Conservation (phyloP, 2,888 invertebrate species). For the Monoplex corrugatus region DNA sequence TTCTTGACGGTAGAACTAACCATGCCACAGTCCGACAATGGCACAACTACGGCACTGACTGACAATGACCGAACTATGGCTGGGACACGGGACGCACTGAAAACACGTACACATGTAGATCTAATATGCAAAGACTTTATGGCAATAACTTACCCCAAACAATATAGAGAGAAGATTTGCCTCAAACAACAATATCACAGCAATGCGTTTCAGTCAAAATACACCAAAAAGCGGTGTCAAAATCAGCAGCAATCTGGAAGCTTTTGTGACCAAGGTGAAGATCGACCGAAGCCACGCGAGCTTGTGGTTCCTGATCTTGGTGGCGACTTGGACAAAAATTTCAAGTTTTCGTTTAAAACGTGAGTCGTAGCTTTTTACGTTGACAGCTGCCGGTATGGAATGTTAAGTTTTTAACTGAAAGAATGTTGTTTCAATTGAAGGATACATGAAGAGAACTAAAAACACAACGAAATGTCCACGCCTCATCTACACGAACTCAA, state of each 20-base stretch:
- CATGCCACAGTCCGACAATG: no score
- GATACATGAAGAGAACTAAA: conserved; percentile 53
- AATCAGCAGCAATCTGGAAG: conserved; percentile 54
- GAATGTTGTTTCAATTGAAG: conserved; percentile 42
- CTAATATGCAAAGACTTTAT: no score
- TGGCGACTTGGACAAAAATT: background rate
- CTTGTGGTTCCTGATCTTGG: conserved; percentile 16
- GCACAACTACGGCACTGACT: no score
- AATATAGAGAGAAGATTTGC: conserved; percentile 18
- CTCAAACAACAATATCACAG: conserved; percentile 45
- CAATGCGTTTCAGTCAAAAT: conserved; percentile 45
- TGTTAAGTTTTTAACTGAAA: conserved; percentile 41
- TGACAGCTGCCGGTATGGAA: conserved; percentile 48
- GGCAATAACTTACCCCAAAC: conserved; percentile 22
- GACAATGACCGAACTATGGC: no score
- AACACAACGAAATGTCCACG: conserved; percentile 56
- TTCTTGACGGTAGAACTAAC: no score
- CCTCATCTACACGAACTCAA: conserved; percentile 55
- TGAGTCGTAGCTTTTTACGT: conserved; percentile 33
- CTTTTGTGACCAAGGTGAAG: conserved; percentile 44
- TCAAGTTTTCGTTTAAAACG: conserved; percentile 1
- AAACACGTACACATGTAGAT: conserved; percentile 22
- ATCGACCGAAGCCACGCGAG: conserved; percentile 50
- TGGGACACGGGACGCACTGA: background rate
- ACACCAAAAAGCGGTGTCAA: conserved; percentile 47